Base-by-base conservation (phyloP, 2,797 vertebrate genomes). In the Galagoides demidoff region DNA sequence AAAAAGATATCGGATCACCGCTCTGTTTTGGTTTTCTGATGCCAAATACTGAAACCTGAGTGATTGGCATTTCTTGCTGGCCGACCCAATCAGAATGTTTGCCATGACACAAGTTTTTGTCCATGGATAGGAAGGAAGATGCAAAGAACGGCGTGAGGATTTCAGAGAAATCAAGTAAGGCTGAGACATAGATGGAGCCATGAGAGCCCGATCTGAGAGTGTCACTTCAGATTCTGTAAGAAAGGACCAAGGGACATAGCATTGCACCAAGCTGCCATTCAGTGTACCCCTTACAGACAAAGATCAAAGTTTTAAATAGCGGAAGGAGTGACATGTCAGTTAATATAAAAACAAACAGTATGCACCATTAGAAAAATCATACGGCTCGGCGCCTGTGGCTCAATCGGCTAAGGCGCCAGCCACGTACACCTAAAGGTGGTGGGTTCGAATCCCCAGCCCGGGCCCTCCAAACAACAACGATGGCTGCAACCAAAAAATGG, bases 11-110 rank as follows among this genome's bases (percentile, higher is more conserved):
- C 64, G 14, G 76, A 61, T 96, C 73, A 76, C n/a, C 2, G 13
- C 57, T n/a, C 34, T 77, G 83, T 94, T 92, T 94, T 63, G 73
- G 94, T 68, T 84, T 85, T 37, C 45, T 77, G 22, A 45, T 71
- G 84, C 13, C 52, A 84, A 73, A 10, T n/a, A 61, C 12, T 52
- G 52, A 74, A 85, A 57, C 45, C 64, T 59, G 27, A 34, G 12
- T 64, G 74, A 93, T 2, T 43, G 77, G 85, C 66, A 29, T 87
- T 93, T 81, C 71, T 59, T 74, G 95, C 61, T 83, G 74, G 55
- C 27, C 89, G 63, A 91, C 37, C 86, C 59, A 1, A 27, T 57
- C 73, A 55, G 55, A 85, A 34, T 34, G 29, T 73, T 90, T 34
- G 76, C 14, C 92, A 77, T 37, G 55, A 73, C 5, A 23, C 52